phyloP scores from a whole-genome alignment of 53 echinoderm and acorn worm genomes.

The Holothuria scabra region DNA sequence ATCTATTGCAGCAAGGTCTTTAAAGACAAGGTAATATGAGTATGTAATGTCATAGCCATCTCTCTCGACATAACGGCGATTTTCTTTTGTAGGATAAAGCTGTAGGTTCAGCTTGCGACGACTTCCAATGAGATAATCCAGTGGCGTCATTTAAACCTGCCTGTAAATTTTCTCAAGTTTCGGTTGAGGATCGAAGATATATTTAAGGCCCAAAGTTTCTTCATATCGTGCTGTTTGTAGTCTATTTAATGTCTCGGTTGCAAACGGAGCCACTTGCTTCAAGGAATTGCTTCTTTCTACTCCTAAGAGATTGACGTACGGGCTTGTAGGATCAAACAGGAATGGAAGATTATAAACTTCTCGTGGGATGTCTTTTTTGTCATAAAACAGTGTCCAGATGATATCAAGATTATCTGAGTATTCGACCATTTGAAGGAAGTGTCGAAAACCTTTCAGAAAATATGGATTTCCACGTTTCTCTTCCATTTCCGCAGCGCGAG shows the following conservation, averaged over 20 bases:
- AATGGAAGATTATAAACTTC: conserved; percentile 2
- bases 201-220: background rate
- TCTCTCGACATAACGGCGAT: no score
- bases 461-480: background rate
- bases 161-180: no score
- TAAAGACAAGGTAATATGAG: no score
- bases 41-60: no score
- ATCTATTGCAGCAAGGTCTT: no score
- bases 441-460: background rate
- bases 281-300: background rate
- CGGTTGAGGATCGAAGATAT: background rate
- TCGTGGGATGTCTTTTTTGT: background rate
- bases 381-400: conserved; percentile 3
- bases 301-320: background rate
- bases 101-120: no score
- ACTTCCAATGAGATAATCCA: no score
- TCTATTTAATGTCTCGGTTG: background rate
- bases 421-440: conserved; percentile 7
- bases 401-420: background rate
- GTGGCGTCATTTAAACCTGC: no score
- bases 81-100: no score
- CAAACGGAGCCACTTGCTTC: background rate
- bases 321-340: background rate
- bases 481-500: conserved; percentile 5
- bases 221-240: background rate